Base-by-base conservation (phyloP, 2,797 vertebrate genomes). In the Enteromius radiatus region DNA sequence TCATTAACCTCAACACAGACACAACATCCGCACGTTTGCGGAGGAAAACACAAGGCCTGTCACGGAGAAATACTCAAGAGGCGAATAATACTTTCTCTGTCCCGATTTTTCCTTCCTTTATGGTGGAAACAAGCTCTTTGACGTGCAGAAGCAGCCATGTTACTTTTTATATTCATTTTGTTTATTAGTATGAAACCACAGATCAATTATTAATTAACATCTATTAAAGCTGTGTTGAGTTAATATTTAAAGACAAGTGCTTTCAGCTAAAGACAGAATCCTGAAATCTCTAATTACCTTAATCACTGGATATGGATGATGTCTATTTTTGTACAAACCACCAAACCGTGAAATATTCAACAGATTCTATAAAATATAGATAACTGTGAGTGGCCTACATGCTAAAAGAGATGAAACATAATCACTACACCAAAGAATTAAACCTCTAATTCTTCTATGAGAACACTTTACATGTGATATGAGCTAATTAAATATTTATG, bases 1-100 rank as follows among this genome's bases (percentile, higher is more conserved):
- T 81, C 78, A 88, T 87, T 84, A 88, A 83, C 73, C 84, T 78
- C 47, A 56, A 70, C 47, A 59, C 59, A 64, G 38, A 68, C 83
- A 36, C 56, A 38, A 73, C 78, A 84, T 83, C 78, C 63, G 2
- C 45, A 78, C 23, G 15, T 81, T 74, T 47, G 61, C 47, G 81
- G 86, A 90, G 89, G 67, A 70, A 14, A 63, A 54, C 56, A 69
- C 17, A 23, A 17, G 28, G 70, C 33, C 54, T 23, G 79, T 73
- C 64, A 76, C 9, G 3, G 28, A 69, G 52, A 76, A 45, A 36
- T 36, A 23, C 81, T 76, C 63, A 3, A n/a, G 73, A 68, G 81
- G 56, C 7, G 14, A 61, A 76, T 45, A 23, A 67, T 23, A 36
- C 61, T 28, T 45, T 61, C 67, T 59, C 41, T 11, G 23, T 8